Conservation (phyloP, 2,888 invertebrate genomes). For the Argynnis bischoffii region DNA sequence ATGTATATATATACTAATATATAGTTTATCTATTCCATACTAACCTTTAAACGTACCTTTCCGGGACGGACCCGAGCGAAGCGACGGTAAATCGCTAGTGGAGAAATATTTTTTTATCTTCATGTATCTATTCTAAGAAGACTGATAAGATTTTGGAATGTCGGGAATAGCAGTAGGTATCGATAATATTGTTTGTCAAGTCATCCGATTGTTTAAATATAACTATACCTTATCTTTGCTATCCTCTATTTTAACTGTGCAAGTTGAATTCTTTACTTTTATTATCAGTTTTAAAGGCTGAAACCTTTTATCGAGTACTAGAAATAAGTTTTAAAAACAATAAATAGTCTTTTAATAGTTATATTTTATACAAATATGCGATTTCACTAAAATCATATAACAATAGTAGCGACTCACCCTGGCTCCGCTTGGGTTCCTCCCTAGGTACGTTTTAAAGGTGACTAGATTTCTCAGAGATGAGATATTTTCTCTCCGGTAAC, state of each 20-base stretch:
- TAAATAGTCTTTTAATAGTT: not conserved
- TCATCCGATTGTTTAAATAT: slow-evolving; percentile 28
- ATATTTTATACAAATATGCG: not conserved
- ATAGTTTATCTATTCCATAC: too few relatives aligned
- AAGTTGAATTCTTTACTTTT: slow-evolving; percentile 4
- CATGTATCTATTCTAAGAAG: slow-evolving; percentile 19
- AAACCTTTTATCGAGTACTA: not conserved
- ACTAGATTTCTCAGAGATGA: too few relatives aligned
- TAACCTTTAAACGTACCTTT: too few relatives aligned
- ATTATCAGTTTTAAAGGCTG: slow-evolving; percentile 1
- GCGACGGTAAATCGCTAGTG: not conserved
- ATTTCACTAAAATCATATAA: too few relatives aligned
- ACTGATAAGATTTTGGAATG: slow-evolving; percentile 32
- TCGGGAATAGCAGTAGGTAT: slow-evolving; percentile 15
- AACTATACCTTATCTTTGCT: slow-evolving; percentile 6
- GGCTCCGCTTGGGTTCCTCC: too few relatives aligned
- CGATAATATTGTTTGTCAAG: slow-evolving; percentile 27
- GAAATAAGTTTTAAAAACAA: not conserved
- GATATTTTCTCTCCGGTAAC: too few relatives aligned
- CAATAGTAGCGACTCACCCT: too few relatives aligned
- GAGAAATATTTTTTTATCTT: slow-evolving; percentile 19
- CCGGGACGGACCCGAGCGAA: too few relatives aligned
- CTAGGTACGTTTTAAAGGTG: too few relatives aligned
- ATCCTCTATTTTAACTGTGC: not conserved
- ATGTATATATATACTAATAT: too few relatives aligned